A percentile compares a stretch with the other conserved stretches of the same genome.
phyloP scores from a whole-genome alignment of 2,113 vertebrate genomes.

The Bubalus kerabau region DNA sequence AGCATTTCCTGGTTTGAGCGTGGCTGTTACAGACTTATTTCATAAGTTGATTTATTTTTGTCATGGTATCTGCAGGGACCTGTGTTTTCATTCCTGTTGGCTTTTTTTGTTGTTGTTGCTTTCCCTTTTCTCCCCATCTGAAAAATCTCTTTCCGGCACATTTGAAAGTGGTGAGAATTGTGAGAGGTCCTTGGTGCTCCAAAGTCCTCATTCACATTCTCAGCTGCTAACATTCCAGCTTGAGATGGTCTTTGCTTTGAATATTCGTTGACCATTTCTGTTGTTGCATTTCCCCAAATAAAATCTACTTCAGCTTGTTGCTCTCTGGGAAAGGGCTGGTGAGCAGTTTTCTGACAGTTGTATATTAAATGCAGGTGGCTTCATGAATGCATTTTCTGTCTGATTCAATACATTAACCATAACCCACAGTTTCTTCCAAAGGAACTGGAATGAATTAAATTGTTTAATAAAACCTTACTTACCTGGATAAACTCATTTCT shows the following conservation, averaged over 20 bases:
- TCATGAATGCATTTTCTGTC: slow-evolving; percentile 78
- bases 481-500: slow-evolving; percentile 83
- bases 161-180: not conserved
- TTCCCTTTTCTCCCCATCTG: not conserved
- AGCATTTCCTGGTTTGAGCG: slow-evolving; percentile 48
- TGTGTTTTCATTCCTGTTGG: slow-evolving; percentile 18
- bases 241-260: slow-evolving; percentile 51
- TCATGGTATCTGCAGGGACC: slow-evolving; percentile 11
- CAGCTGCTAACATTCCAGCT: slow-evolving; percentile 19
- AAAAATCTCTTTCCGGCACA: slow-evolving; percentile 21
- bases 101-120: not conserved
- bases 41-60: slow-evolving; percentile 41
- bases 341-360: slow-evolving; percentile 81
- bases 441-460: slow-evolving; percentile 86
- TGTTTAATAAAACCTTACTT: slow-evolving; percentile 85
- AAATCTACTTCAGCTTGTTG: slow-evolving; percentile 55
- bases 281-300: slow-evolving; percentile 59
- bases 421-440: slow-evolving; percentile 82
- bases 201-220: not conserved
- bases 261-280: slow-evolving; percentile 51
- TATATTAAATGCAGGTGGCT: slow-evolving; percentile 85
- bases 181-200: not conserved
- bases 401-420: slow-evolving; percentile 85
- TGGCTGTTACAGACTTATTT: slow-evolving; percentile 34
- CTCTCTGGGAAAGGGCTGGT: slow-evolving; percentile 75